phyloP scores from a whole-genome alignment of 2,888 invertebrate genomes.

The Molorchus minor region DNA sequence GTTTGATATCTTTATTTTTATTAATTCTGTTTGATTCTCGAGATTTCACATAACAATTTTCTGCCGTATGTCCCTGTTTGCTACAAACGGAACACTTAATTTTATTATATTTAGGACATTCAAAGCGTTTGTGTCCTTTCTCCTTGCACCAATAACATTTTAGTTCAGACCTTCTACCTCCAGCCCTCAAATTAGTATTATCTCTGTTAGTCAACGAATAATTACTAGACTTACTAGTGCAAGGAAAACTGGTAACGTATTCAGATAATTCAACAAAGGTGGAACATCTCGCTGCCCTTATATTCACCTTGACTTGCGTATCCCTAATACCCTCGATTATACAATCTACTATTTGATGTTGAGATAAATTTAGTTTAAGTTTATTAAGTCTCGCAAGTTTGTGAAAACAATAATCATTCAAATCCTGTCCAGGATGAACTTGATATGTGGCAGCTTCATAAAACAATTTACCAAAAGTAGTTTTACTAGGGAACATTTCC shows the following conservation, averaged over 20 bases:
- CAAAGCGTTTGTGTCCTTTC: not conserved
- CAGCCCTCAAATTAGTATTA: not conserved
- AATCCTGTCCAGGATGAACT: not conserved
- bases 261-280: conserved; percentile 14
- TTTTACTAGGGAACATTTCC: conserved; percentile 19
- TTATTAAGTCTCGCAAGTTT: conserved; percentile 13
- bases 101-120: conserved; percentile 7
- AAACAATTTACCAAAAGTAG: conserved; percentile 6
- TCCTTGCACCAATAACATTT: conserved; percentile 4
- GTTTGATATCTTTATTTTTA: not conserved
- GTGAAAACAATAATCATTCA: conserved; percentile 15
- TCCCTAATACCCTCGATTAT: conserved; percentile 10
- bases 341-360: conserved; percentile 14
- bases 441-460: conserved; percentile 14
- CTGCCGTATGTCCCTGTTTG: not conserved
- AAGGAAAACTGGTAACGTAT: conserved; percentile 8
- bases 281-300: conserved; percentile 7
- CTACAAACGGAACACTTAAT: not conserved
- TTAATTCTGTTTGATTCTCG: not conserved
- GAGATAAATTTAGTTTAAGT: not conserved
- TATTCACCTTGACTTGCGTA: not conserved
- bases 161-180: not conserved
- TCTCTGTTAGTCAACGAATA: not conserved
- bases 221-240: not conserved
- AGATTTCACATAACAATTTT: not conserved